Evolutionary conservation across 2,113 vertebrate genomes (phyloP), one percentile per base, ranked within the genome.

Genomic region (Psilopogon haemacephalus): DNA sequence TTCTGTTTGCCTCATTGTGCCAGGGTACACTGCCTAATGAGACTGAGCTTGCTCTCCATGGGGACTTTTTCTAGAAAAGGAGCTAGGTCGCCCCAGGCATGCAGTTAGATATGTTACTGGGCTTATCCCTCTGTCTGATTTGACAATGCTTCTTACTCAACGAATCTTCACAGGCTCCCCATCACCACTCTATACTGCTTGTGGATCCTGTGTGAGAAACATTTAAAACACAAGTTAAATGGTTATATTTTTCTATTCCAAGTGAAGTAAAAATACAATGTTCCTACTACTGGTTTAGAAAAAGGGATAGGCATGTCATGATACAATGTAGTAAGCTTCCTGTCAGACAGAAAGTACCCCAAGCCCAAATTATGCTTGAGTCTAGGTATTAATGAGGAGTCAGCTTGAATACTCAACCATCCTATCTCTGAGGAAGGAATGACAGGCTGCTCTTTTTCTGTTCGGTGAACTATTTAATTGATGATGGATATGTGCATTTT

Each of bases 401-500:
- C 33, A 65, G n/a, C 37, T 35, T 89, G 48, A 74, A 63, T 64
- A 54, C 6, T 84, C 88, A 84, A 74, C 60, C 4, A 33, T 48
- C 7, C 27, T 5, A 14, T 55, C 46, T 79, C n/a, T 74, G 37
- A 76, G 28, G 40, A 80, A 74, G 13, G 9, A 7, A 69, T 67
- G 70, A 35, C 73, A 93, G 46, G 15, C 24, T 60, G 17, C 35
- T 88, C 11, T 82, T 88, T 68, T 67, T 50, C 70, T 83, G 59
- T 58, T 68, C 54, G 52, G 62, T 84, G 33, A 74, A 65, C 77
- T 69, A 50, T 26, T 76, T 77, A 80, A 70, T 76, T 90, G 70
- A 56, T 72, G 28, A 71, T 4, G 24, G 32, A 69, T 60, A 59
- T 6, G 11, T 76, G n/a, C 40, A 56, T 91, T 94, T 94, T 72